These are phyloP conservation scores for Sinonovacula constricta DNA, from an alignment of 1,140 invertebrate genomes.

Conservation along the genomic window DNA sequence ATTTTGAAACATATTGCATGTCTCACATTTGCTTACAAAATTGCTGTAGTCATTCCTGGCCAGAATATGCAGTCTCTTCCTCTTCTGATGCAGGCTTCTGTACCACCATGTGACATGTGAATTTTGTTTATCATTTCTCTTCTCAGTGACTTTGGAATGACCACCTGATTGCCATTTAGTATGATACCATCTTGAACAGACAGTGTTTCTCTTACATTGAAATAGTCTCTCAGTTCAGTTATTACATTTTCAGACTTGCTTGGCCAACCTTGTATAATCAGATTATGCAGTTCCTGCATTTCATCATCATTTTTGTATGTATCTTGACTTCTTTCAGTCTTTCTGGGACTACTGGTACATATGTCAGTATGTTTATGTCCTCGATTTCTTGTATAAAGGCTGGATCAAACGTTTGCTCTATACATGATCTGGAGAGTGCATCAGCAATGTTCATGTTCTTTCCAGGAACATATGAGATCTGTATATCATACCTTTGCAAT, in stretches of 20 bases:
- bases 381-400: neutral
- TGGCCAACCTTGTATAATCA: slow-evolving; percentile 3
- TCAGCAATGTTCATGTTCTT: slow-evolving; percentile 1
- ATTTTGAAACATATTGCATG: slow-evolving; percentile 56
- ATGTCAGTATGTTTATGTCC: neutral
- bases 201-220: neutral
- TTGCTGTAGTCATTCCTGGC: slow-evolving; percentile 58
- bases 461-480: neutral
- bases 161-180: slow-evolving; percentile 44
- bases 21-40: slow-evolving; percentile 55
- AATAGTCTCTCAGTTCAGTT: neutral
- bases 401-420: neutral
- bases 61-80: slow-evolving; percentile 62
- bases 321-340: neutral
- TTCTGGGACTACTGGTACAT: neutral
- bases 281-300: slow-evolving; percentile 34
- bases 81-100: slow-evolving; percentile 54
- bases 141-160: slow-evolving; percentile 41
- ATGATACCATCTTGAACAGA: slow-evolving; percentile 20
- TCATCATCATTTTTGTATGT: slow-evolving; percentile 16
- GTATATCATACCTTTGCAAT: slow-evolving; percentile 16
- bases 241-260: slow-evolving; percentile 19
- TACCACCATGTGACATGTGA: slow-evolving; percentile 73
- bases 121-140: slow-evolving; percentile 61
- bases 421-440: too few relatives aligned